These are phyloP conservation scores for Oryzias curvinotus DNA, from an alignment of 2,113 vertebrate genomes.

Conservation along the genomic window DNA sequence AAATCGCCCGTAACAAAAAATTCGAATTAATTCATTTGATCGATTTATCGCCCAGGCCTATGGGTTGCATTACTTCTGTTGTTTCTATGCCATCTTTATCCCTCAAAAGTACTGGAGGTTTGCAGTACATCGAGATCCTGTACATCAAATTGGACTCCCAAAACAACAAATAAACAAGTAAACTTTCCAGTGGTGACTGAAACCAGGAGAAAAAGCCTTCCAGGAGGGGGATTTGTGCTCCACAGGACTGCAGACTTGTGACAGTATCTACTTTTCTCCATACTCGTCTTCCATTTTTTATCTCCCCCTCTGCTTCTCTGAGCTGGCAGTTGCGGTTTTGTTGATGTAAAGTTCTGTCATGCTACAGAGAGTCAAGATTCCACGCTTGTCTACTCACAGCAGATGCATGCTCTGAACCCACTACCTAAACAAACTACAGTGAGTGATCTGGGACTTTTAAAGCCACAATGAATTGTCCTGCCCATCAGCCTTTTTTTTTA, in stretches of 20 bases:
- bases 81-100: no score
- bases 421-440: constrained; percentile 36
- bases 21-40: no score
- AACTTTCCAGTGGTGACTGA: background rate
- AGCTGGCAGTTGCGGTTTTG: constrained; percentile 53
- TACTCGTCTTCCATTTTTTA: constrained; percentile 50
- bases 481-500: constrained; percentile 17
- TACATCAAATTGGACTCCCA: no score
- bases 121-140: no score
- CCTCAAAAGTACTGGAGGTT: no score
- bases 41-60: no score
- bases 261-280: constrained; percentile 45
- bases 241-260: constrained; percentile 47
- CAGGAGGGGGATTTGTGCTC: background rate
- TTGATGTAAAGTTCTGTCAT: constrained; percentile 45
- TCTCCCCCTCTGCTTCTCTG: constrained; percentile 36
- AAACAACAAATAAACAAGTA: no score
- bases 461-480: constrained; percentile 28
- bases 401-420: constrained; percentile 36
- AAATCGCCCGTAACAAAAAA: no score
- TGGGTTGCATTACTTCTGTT: no score
- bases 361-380: constrained; percentile 35
- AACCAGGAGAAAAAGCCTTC: background rate
- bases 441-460: constrained; percentile 38
- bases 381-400: constrained; percentile 39